A percentile compares a stretch with the other conserved stretches of the same genome.
These are phyloP conservation scores for Matsumyia berberina DNA, from an alignment of 2,888 invertebrate species.

Conservation along the genomic window DNA sequence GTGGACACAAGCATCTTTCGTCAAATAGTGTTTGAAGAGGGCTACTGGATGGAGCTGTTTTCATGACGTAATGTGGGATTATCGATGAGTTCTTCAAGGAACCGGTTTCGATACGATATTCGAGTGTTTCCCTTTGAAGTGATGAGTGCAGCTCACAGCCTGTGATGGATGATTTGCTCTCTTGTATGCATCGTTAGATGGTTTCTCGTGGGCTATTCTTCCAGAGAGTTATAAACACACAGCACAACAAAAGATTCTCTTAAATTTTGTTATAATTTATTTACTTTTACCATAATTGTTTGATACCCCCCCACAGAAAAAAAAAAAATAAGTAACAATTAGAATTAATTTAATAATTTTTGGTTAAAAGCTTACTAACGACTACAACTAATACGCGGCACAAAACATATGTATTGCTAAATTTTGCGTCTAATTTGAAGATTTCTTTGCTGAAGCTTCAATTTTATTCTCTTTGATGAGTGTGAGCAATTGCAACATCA, in stretches of 20 bases:
- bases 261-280: conserved; percentile 33
- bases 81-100: too few relatives aligned
- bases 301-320: conserved; percentile 19
- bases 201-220: too few relatives aligned
- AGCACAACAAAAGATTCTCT: neutral
- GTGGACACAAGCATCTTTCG: too few relatives aligned
- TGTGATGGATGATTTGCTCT: too few relatives aligned
- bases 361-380: conserved; percentile 71
- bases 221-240: too few relatives aligned
- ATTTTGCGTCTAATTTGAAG: conserved; percentile 51
- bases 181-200: too few relatives aligned
- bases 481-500: conserved; percentile 89
- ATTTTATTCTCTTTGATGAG: conserved; percentile 86
- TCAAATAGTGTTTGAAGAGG: too few relatives aligned
- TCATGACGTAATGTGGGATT: too few relatives aligned
- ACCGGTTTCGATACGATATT: too few relatives aligned
- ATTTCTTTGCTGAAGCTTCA: conserved; percentile 78
- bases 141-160: too few relatives aligned
- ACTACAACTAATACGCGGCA: conserved; percentile 49
- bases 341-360: conserved; percentile 69
- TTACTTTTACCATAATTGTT: conserved; percentile 24
- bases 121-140: too few relatives aligned
- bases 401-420: conserved; percentile 7
- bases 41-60: too few relatives aligned
- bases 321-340: conserved; percentile 61